Evolutionary conservation across 2,888 invertebrate species (phyloP).

Genomic region (Drosophila multiciliata): DNA sequence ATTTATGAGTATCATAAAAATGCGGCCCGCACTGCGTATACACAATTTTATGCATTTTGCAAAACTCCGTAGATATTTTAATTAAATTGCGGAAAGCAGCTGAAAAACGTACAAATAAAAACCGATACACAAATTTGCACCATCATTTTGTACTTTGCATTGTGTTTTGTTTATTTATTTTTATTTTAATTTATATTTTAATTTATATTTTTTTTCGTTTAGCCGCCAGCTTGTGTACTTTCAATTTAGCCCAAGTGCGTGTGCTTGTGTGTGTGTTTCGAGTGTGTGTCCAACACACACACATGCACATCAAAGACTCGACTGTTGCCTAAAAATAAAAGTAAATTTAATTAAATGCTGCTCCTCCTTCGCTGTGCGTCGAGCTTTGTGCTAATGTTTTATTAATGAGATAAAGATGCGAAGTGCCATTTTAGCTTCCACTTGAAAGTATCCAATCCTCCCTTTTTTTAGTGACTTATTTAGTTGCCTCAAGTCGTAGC

Average conservation of each 20-base stretch:
- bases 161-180: slow-evolving; percentile 7
- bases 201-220: slow-evolving; percentile 33
- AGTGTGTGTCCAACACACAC: slow-evolving; percentile 36
- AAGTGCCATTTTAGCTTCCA: background rate
- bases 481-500: background rate
- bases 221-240: slow-evolving; percentile 64
- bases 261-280: slow-evolving; percentile 1
- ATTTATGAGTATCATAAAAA: slow-evolving; percentile 60
- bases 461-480: background rate
- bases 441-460: background rate
- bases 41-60: slow-evolving; percentile 45
- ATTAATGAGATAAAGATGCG: slow-evolving; percentile 37
- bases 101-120: slow-evolving; percentile 18
- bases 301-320: slow-evolving; percentile 13
- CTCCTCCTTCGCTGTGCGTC: background rate
- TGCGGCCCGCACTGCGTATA: slow-evolving; percentile 62
- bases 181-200: slow-evolving; percentile 16
- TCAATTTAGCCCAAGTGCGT: slow-evolving; percentile 54
- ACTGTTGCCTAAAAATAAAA: slow-evolving; percentile 29
- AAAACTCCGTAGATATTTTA: slow-evolving; percentile 61
- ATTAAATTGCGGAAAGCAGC: slow-evolving; percentile 58
- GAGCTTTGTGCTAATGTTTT: slow-evolving; percentile 33
- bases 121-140: slow-evolving; percentile 36
- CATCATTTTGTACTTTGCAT: slow-evolving; percentile 31
- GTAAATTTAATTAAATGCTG: slow-evolving; percentile 45